Evolutionary conservation across 1,140 invertebrate species (phyloP), one percentile per base, ranked within the genome.

Genomic region (Brachionus plicatilis): DNA sequence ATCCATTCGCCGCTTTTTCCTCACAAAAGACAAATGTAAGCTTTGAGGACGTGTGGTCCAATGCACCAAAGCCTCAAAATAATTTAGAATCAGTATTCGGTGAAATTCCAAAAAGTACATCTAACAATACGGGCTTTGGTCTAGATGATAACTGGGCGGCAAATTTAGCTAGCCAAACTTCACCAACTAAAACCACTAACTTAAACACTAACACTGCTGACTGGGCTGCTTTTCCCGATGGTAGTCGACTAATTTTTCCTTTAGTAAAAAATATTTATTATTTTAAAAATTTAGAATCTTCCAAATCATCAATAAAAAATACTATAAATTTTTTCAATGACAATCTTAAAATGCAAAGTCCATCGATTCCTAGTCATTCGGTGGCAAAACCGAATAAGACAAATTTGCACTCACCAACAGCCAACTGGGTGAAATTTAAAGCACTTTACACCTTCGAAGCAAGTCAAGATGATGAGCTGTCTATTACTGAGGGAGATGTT

Each of bases 391-490:
- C 41, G 24, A 76, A 76, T n/a, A 76, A 76, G 33, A 20, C 72
- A 27, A 47, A 24, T 76, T 76, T 50, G 33, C 45, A 53, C 7
- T 76, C 72, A 5, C 53, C 41, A 37, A 65, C 79, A 17, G 91
- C 90, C 12, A 85, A 65, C n/a, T 91, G 91, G 17, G 91, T 91
- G 7, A 94, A 93, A 88, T 98, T 96, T 89, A 92, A 95, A 85
- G 96, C 95, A 11, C 90, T 99, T 4, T 99, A 96, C 88, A 95
- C 96, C 88, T 99, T 99, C 91, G 93, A 93, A 68, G 95, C 96
- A 0, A 91, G 96, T 85, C 97, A 96, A 88, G 91, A 92, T 8
- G 97, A 99, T 90, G 97, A 99, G 90, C 92, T 99, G 29, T 94
- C 94, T 27, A 94, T 99, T 85, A 93, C 95, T 90, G 95, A 95